These are phyloP conservation scores for Hiodon tergisus DNA, from an alignment of 2,113 vertebrate genomes.

Conservation along the genomic window DNA sequence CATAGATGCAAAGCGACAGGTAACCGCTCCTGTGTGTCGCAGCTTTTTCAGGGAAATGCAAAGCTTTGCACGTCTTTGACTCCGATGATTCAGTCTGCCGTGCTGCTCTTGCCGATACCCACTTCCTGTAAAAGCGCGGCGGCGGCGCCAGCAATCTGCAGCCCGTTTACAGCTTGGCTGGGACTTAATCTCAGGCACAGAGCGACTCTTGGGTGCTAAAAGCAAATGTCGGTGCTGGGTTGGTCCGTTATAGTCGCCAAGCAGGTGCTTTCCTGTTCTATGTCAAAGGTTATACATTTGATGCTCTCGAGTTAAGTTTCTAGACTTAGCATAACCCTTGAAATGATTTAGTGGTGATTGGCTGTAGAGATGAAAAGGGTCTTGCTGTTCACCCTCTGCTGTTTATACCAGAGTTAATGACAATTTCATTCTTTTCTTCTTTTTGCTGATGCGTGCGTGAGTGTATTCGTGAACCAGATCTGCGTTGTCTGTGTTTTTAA, in stretches of 20 bases:
- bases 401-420: not conserved
- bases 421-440: conserved; percentile 3
- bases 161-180: not conserved
- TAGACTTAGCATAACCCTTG: too few species aligned
- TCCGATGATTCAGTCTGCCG: not conserved
- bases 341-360: not conserved
- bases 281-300: too few species aligned
- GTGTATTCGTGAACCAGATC: not conserved
- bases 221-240: too few species aligned
- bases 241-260: too few species aligned
- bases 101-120: conserved; percentile 16
- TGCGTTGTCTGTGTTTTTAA: not conserved
- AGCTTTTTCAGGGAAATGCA: too few species aligned
- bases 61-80: too few species aligned
- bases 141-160: not conserved
- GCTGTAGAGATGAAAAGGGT: not conserved
- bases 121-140: conserved; percentile 30
- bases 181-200: not conserved
- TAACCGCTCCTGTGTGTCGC: conserved; percentile 40
- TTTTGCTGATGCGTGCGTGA: conserved; percentile 1
- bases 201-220: too few species aligned
- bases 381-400: not conserved
- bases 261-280: too few species aligned
- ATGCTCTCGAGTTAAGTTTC: too few species aligned
- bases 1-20: conserved; percentile 56